Conservation (phyloP, 1,140 invertebrate genomes). For the Cyclina sinensis region DNA sequence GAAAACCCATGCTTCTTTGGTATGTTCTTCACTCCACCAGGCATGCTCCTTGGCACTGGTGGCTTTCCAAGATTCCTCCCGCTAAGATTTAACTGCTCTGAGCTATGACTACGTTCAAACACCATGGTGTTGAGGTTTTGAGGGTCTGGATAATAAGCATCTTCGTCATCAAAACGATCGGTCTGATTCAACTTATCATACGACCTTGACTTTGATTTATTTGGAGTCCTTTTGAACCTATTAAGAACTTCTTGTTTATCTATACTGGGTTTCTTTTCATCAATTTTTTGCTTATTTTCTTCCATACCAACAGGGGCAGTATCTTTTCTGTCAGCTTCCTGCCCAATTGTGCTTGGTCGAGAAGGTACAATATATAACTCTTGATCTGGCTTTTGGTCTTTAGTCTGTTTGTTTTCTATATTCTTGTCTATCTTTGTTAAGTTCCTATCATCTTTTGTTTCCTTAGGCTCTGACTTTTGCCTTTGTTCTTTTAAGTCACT, state of each 20-base stretch:
- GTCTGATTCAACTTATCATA: constrained; percentile 49
- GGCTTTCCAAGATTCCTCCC: constrained; percentile 47
- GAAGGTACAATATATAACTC: constrained; percentile 65
- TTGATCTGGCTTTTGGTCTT: constrained; percentile 38
- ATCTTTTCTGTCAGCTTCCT: constrained; percentile 60
- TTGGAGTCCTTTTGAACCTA: constrained; percentile 28
- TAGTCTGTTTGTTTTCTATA: not conserved
- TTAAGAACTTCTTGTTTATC: constrained; percentile 2
- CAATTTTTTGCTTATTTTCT: constrained; percentile 1
- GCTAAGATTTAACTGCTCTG: constrained; percentile 58
- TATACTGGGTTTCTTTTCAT: constrained; percentile 16
- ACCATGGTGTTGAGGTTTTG: constrained; percentile 57
- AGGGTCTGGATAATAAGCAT: constrained; percentile 42
- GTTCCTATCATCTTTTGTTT: not conserved
- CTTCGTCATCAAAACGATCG: constrained; percentile 47
- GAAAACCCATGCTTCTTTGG: not conserved
- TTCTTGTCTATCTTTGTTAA: not conserved
- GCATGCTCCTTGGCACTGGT: constrained; percentile 44
- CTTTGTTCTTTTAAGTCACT: not conserved
- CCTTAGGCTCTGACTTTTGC: not conserved
- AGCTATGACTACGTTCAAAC: constrained; percentile 64
- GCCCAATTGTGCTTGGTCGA: constrained; percentile 62
- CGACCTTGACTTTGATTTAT: constrained; percentile 53
- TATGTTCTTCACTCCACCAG: constrained; percentile 1
- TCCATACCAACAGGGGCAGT: constrained; percentile 53